phyloP scores from a whole-genome alignment of 2,888 invertebrate genomes.

The Pediacus dermestoides region DNA sequence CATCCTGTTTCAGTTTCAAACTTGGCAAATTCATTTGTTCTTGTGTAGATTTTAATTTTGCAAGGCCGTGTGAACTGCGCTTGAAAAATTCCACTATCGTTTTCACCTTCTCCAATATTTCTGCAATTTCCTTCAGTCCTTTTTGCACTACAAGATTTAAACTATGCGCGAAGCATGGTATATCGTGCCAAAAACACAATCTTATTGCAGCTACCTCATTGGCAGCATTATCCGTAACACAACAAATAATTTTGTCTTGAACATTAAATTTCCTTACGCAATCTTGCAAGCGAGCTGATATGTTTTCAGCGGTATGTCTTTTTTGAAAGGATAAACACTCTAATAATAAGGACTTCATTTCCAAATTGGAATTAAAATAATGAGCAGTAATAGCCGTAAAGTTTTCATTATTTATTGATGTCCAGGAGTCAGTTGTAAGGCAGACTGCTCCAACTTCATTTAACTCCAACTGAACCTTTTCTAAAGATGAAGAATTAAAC shows the following conservation, averaged over 20 bases:
- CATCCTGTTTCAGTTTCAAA: conserved; percentile 22
- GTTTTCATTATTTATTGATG: conserved; percentile 32
- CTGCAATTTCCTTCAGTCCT: conserved; percentile 20
- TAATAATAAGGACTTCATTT: conserved; percentile 25
- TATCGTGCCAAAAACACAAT: conserved; percentile 23
- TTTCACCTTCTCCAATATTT: conserved; percentile 19
- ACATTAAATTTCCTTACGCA: conserved; percentile 19
- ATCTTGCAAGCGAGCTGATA: conserved; percentile 13
- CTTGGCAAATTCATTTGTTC: conserved; percentile 13
- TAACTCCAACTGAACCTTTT: conserved; percentile 20
- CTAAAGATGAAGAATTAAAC: conserved; percentile 19
- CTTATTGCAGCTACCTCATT: conserved; percentile 30
- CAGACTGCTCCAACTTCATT: conserved; percentile 22
- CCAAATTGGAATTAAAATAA: conserved; percentile 23
- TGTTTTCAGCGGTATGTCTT: conserved; percentile 26
- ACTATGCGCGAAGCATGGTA: conserved; percentile 35
- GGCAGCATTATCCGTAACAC: conserved; percentile 32
- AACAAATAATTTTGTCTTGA: conserved; percentile 29
- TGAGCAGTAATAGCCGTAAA: conserved; percentile 34
- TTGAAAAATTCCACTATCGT: conserved; percentile 21
- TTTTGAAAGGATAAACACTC: conserved; percentile 22
- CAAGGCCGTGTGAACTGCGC: conserved; percentile 12
- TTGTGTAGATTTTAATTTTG: conserved; percentile 14
- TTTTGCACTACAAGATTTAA: conserved; percentile 33
- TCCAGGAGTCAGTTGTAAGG: conserved; percentile 36